Evolutionary conservation across 2,113 vertebrate species (phyloP).

Genomic region (Herpetotheres cachinnans): DNA sequence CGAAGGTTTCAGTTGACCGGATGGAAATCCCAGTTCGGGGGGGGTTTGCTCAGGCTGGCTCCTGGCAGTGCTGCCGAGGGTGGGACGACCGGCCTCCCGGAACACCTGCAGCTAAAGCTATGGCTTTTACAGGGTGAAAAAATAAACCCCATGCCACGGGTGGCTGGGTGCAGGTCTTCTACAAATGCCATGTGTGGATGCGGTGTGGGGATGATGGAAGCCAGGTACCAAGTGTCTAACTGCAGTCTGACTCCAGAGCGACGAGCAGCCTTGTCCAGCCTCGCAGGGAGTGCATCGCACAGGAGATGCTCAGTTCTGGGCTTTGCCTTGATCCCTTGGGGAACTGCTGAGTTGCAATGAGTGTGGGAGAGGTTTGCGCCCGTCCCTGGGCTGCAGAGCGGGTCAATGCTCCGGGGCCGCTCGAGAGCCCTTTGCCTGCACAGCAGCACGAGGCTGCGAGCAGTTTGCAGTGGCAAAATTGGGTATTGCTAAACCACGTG

Average conservation of each 20-base stretch:
- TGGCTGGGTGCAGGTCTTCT: too few species aligned
- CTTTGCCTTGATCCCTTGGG: background rate
- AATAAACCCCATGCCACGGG: too few species aligned
- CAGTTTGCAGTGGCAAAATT: accelerated
- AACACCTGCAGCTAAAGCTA: background rate
- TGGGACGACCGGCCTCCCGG: accelerated
- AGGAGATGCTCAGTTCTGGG: accelerated
- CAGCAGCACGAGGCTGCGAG: background rate
- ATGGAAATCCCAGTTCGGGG: background rate
- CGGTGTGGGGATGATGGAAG: accelerated
- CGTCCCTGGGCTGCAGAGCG: accelerated
- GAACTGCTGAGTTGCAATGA: accelerated
- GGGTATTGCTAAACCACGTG: background rate
- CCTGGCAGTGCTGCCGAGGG: background rate
- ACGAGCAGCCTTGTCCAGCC: background rate
- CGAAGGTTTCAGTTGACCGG: accelerated
- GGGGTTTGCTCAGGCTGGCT: background rate
- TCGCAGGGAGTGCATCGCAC: accelerated
- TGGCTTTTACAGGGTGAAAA: accelerated
- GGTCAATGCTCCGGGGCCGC: background rate
- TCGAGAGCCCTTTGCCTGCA: background rate
- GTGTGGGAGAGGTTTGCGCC: background rate
- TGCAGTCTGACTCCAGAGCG: background rate
- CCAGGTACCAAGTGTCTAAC: accelerated
- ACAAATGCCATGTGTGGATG: background rate